Conservation (phyloP, 2,797 vertebrate genomes). For the Molossus alvarezi region DNA sequence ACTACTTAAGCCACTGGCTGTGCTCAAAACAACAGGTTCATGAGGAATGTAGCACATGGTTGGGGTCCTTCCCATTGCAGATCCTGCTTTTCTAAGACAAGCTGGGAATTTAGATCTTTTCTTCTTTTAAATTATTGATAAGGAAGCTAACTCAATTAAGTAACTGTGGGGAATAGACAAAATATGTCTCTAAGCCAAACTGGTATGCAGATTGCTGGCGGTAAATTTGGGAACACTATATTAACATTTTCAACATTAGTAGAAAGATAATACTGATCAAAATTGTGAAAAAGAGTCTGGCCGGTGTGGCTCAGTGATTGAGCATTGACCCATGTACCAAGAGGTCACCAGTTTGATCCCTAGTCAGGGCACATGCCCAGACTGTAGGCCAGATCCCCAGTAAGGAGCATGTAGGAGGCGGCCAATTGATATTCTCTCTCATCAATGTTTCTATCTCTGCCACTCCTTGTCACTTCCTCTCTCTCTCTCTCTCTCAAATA, state of each 20-base stretch:
- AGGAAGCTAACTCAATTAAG: constrained; percentile 6
- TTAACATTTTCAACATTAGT: background rate
- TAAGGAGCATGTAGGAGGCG: too few species aligned
- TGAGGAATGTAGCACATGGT: accelerated
- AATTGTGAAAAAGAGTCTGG: background rate
- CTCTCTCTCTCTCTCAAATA: too few species aligned
- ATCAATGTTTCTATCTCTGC: too few species aligned
- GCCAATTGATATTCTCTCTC: too few species aligned
- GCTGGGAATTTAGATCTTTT: background rate
- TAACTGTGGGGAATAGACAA: background rate
- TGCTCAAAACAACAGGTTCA: background rate
- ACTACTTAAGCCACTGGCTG: background rate
- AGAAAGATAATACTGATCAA: background rate
- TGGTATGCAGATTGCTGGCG: background rate
- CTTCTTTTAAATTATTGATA: background rate
- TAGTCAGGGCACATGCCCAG: too few species aligned
- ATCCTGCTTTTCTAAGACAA: background rate
- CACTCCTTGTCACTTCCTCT: too few species aligned
- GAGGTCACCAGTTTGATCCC: too few species aligned
- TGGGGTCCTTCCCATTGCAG: background rate
- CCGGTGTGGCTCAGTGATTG: too few species aligned
- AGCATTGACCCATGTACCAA: too few species aligned
- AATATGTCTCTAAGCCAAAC: background rate
- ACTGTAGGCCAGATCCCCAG: too few species aligned
- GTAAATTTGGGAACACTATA: background rate